phyloP scores from a whole-genome alignment of 2,888 invertebrate species.

The Myathropa florea region DNA sequence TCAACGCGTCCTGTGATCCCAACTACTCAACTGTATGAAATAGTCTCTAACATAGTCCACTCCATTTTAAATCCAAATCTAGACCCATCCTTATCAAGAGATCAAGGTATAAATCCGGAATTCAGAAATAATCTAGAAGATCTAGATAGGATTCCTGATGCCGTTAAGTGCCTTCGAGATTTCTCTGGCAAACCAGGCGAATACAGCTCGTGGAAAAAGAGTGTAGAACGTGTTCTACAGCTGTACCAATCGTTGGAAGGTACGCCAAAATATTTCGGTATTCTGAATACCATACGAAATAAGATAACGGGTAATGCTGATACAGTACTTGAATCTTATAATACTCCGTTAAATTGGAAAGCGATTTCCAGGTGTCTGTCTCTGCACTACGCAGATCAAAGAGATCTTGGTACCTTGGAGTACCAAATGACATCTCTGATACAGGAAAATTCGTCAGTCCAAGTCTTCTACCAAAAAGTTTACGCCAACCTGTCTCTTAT shows the following conservation, averaged over 20 bases:
- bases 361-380: constrained; percentile 34
- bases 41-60: not conserved
- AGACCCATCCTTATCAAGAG: not conserved
- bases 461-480: constrained; percentile 67
- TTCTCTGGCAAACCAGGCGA: constrained; percentile 1
- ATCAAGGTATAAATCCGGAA: not conserved
- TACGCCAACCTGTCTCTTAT: constrained; percentile 70
- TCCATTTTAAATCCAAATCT: not conserved
- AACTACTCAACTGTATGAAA: not conserved
- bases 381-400: constrained; percentile 61
- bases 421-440: constrained; percentile 58
- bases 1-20: not conserved
- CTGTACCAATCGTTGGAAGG: not conserved
- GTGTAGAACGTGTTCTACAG: constrained; percentile 1
- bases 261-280: not conserved
- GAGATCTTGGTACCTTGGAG: constrained; percentile 66
- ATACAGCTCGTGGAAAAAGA: constrained; percentile 7
- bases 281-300: not conserved
- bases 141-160: not conserved
- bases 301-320: not conserved
- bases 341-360: too few species aligned
- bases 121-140: not conserved
- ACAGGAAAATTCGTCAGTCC: constrained; percentile 51
- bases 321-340: not conserved
- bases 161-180: constrained; percentile 1